Evolutionary conservation across 2,113 vertebrate species (phyloP), one percentile per base, ranked within the genome.

Genomic region (Pleuronectes platessa): DNA sequence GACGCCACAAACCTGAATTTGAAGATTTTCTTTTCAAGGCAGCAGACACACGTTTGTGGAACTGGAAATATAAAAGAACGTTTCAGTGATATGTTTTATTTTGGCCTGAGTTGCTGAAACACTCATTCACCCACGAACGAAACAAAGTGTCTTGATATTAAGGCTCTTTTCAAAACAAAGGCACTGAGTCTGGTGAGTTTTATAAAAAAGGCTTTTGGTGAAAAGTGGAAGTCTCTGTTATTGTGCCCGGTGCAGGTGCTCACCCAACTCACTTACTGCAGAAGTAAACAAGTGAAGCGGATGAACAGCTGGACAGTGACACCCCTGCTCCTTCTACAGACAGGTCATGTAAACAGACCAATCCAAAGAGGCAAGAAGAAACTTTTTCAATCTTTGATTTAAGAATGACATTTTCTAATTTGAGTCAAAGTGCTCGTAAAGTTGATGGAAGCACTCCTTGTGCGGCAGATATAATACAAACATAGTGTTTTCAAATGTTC

Each of bases 211-310:
- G 58, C 64, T 65, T 3, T 27, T 14, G 35, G 24, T 35, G 45
- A 66, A 82, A 35, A 62, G 64, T 49, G 54, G 66, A 14, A 35
- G 23, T 86, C 70, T 78, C n/a, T 49, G 12, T 68, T 70, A 49
- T 55, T 74, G 81, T 76, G 72, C 61, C 60, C 74, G 42, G 67
- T 63, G 77, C 79, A 64, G 72, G 78, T 87, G 73, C 82, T 74
- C 61, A 11, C 68, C 74, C 83, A 78, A 82, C 84, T 73, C 74
- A 81, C 62, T 79, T 84, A 81, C 76, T 86, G 74, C 82, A 82
- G 75, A 81, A 85, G 86, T 89, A 86, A 87, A 90, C 83, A 86
- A 78, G 71, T 51, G 66, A 70, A 74, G 40, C 72, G 45, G 73
- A 82, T 55, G 78, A 81, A 87, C 64, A 78, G 68, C 77, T 68